Base-by-base conservation (phyloP, 2,888 invertebrate genomes). In the Acronicta alni region DNA sequence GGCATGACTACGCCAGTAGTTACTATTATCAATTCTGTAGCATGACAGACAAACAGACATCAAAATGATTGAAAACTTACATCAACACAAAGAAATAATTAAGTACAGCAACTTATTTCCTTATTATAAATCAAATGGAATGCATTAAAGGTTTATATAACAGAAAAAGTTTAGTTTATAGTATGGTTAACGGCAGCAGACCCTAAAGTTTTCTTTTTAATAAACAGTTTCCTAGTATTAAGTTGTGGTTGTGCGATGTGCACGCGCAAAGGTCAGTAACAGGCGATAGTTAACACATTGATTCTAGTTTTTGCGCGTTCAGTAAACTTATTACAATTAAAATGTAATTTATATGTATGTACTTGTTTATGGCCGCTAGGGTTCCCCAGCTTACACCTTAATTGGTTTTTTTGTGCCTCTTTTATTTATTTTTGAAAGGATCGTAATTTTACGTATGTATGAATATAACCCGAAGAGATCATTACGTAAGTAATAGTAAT, bases 281-380 rank as follows among this genome's bases (percentile, higher is more conserved):
- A 12, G 8, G 41, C 42, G 38, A 57, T 38, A 16, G 45, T 26
- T 23, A 26, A 60, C 60, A 38, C 59, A 46, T 58, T 51, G 52
- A 43, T 47, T 65, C 30, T 4, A 51, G 18, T 65, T 75, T 69
- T 75, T 76, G 56, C 20, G 2, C 30, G 12, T 12, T 15, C 12
- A 32, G 10, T 37, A 53, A 54, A 48, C 41, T 48, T 51, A 66
- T 69, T 61, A 59, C 54, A 61, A 59, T 63, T 65, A 67, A 46
- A 65, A 3, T 60, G 57, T 62, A 65, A 73, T 72, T 62, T 66
- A 59, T 57, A 63, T 70, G 70, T 51, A 64, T 67, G 37, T 64
- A 26, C 64, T 45, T 51, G 9, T 57, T 48, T 41, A 12, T 2
- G 16, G 38, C 16, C 32, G 32, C 53, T 45, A 39, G 45, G 48